Base-by-base conservation (phyloP, 2,888 invertebrate species). In the Temnothorax unifasciatus region DNA sequence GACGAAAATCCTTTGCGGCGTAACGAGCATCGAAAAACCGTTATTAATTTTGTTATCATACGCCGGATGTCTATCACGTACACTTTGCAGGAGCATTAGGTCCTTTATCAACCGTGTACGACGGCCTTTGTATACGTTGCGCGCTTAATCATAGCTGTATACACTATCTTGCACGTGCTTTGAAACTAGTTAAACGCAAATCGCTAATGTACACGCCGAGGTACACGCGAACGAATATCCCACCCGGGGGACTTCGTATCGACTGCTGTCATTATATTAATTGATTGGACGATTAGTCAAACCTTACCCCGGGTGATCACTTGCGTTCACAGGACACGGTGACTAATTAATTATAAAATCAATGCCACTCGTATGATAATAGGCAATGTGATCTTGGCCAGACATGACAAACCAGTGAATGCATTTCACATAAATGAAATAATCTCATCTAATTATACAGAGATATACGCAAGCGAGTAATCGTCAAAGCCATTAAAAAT, bases 341-440 rank as follows among this genome's bases (percentile, higher is more conserved):
- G 76, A 50, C 77, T 79, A 73, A 89, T 88, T 88, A 82, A 87
- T 90, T 85, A 83, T 52, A 79, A 77, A 85, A 84, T 90, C 85
- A 87, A 74, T 83, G 82, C 38, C 54, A 71, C n/a, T n/a, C 63
- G 18, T 57, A 25, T 44, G 74, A 47, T 29, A 47, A 73, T 47
- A 47, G 44, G n/a, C 47, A 6, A 34, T 38, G 34, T 59, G 38
- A n/a, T 61, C 44, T 79, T 34, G 57, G 29, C 8, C 41, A 57
- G 21, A 34, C 34, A 0, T 11, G 29, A 38, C 21, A 21, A 38
- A 76, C 18, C 18, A 3, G 18, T 9, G 15, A 59, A 1, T 38
- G 21, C 21, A 15, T 75, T 47, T 75, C 47, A 34, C 21, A 15
- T 11, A 29, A 5, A 18, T n/a, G 6, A 71, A 71, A 73, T 15